phyloP scores from a whole-genome alignment of 2,888 invertebrate species.

The Tanypteryx hageni region DNA sequence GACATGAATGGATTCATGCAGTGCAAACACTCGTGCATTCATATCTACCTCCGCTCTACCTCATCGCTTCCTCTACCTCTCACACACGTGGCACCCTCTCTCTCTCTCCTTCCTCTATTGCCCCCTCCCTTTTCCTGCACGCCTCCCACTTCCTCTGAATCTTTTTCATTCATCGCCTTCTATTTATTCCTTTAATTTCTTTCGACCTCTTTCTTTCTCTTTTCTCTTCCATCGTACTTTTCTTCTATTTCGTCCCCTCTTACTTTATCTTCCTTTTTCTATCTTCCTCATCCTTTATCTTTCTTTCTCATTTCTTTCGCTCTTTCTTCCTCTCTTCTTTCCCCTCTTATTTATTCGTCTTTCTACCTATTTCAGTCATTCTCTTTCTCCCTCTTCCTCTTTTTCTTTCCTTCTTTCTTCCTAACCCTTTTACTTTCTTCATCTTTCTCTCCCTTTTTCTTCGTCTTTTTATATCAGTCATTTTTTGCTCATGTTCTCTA shows the following conservation, averaged over 20 bases:
- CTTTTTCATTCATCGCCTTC: not conserved
- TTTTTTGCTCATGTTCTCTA: not conserved
- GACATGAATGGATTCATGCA: slow-evolving; percentile 37
- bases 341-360: not conserved
- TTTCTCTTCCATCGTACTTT: not conserved
- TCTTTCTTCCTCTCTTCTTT: not conserved
- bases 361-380: not conserved
- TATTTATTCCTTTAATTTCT: not conserved
- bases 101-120: not conserved
- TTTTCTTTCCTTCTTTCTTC: not conserved
- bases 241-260: not conserved
- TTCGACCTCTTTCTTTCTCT: not conserved
- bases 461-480: not conserved
- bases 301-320: not conserved
- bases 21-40: slow-evolving; percentile 29
- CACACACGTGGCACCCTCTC: not conserved
- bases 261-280: not conserved
- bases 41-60: slow-evolving; percentile 1
- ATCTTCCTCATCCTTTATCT: not conserved
- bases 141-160: not conserved
- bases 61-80: not conserved
- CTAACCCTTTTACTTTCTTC: not conserved
- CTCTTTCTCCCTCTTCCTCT: not conserved
- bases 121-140: not conserved
- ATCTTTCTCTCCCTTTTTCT: not conserved